phyloP scores from a whole-genome alignment of 2,113 vertebrate species.

The Perca fluviatilis region DNA sequence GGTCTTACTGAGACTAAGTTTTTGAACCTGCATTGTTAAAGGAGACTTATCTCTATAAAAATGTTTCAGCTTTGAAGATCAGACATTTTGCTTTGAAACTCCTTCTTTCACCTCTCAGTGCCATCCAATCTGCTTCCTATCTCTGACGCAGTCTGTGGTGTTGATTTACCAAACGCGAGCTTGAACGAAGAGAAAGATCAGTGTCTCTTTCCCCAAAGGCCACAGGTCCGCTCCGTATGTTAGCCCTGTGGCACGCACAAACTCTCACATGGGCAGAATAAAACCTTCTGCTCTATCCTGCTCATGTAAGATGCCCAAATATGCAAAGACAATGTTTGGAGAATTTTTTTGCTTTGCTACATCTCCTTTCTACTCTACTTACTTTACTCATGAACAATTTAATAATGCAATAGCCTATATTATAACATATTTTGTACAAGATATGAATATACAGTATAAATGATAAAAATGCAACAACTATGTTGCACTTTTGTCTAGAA shows the following conservation, averaged over 20 bases:
- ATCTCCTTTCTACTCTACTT: not conserved
- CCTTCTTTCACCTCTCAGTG: conserved; percentile 25
- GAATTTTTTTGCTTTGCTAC: not conserved
- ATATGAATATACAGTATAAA: not conserved
- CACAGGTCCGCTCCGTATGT: conserved; percentile 2
- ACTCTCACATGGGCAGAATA: conserved; percentile 5
- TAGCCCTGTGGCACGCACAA: not conserved
- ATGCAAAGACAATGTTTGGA: not conserved
- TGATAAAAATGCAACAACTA: not conserved
- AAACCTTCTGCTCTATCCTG: not conserved
- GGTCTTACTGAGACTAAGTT: not conserved
- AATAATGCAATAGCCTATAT: not conserved
- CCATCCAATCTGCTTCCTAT: conserved; percentile 35
- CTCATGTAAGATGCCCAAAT: not conserved
- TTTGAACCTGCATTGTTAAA: conserved; percentile 6
- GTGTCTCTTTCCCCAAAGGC: conserved; percentile 51
- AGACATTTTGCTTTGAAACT: conserved; percentile 35
- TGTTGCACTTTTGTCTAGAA: not conserved
- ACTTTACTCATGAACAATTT: not conserved
- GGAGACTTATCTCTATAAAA: not conserved
- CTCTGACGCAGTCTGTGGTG: conserved; percentile 47
- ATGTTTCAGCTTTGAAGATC: conserved; percentile 36
- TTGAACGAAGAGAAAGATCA: conserved; percentile 26
- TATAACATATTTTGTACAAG: not conserved
- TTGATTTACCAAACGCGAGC: conserved; percentile 50